These are phyloP conservation scores for Diplolepis rosae DNA, from an alignment of 2,888 invertebrate species.

Conservation along the genomic window DNA sequence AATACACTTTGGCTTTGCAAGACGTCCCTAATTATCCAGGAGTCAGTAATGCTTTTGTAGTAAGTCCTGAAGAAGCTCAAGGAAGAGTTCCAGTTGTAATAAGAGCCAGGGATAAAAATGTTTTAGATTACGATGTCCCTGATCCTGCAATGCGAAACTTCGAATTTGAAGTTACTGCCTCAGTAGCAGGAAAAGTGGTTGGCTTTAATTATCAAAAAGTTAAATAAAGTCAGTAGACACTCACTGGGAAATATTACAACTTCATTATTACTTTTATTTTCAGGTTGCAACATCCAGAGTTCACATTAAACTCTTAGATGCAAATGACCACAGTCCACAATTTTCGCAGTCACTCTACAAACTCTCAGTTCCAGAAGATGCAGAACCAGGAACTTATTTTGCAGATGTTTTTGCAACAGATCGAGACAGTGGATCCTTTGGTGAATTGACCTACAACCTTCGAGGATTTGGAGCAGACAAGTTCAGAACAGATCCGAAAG, in stretches of 20 bases:
- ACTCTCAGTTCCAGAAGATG: slow-evolving; percentile 81
- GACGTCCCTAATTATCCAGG: slow-evolving; percentile 74
- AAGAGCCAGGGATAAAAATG: slow-evolving; percentile 80
- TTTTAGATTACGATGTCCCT: slow-evolving; percentile 83
- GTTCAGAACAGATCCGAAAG: slow-evolving; percentile 81
- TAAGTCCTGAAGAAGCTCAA: slow-evolving; percentile 81
- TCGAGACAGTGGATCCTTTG: slow-evolving; percentile 83
- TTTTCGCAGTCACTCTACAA: slow-evolving; percentile 80
- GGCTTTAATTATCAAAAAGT: slow-evolving; percentile 37
- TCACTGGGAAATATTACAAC: too few species aligned
- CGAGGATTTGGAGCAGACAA: slow-evolving; percentile 87
- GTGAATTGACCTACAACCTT: slow-evolving; percentile 82
- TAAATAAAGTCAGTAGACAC: not conserved
- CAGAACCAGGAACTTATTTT: slow-evolving; percentile 78
- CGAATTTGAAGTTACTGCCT: slow-evolving; percentile 82
- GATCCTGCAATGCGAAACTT: slow-evolving; percentile 77
- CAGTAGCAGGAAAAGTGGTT: slow-evolving; percentile 75
- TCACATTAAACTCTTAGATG: slow-evolving; percentile 81
- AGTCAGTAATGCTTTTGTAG: slow-evolving; percentile 70
- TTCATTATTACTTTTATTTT: slow-evolving; percentile 31
- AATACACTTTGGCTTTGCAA: slow-evolving; percentile 79
- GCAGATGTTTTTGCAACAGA: slow-evolving; percentile 82
- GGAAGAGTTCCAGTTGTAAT: slow-evolving; percentile 85
- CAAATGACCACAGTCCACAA: slow-evolving; percentile 86
- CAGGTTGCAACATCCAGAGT: slow-evolving; percentile 78